A percentile compares a stretch with the other conserved stretches of the same genome.
These are phyloP conservation scores for Labeo calbasu DNA, from an alignment of 2,797 vertebrate species.

Conservation along the genomic window DNA sequence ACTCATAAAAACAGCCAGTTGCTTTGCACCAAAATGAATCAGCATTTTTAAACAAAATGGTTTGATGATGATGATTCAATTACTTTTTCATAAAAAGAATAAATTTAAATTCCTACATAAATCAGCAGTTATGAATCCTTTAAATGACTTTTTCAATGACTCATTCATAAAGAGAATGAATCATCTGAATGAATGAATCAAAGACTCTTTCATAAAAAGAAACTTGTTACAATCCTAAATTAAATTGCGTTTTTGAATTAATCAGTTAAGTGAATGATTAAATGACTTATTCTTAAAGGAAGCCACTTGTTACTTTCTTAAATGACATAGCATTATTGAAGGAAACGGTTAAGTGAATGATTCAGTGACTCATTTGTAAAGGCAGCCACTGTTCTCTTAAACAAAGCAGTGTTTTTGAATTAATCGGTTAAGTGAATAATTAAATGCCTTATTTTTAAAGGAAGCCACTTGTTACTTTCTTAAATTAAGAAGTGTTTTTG, in stretches of 20 bases:
- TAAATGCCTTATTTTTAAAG: not conserved
- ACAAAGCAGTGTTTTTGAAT: too few species aligned
- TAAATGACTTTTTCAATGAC: not conserved
- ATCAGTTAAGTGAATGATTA: not conserved
- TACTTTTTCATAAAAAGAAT: not conserved
- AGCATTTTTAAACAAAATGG: not conserved
- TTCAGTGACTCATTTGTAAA: too few species aligned
- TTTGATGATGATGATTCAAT: not conserved
- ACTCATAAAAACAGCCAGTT: not conserved
- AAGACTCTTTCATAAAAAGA: not conserved
- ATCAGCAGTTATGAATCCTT: not conserved
- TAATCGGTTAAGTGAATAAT: not conserved
- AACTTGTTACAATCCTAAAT: not conserved
- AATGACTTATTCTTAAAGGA: not conserved
- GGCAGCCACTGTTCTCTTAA: too few species aligned
- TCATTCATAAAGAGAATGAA: not conserved
- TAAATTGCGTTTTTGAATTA: not conserved
- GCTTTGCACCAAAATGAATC: not conserved
- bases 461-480: not conserved
- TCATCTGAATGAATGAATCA: not conserved
- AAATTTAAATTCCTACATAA: not conserved
- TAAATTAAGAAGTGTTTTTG: not conserved
- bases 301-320: too few species aligned
- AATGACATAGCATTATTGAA: too few species aligned
- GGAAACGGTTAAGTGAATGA: too few species aligned